Base-by-base conservation (phyloP, 2,113 vertebrate genomes). In the Uria aalge region DNA sequence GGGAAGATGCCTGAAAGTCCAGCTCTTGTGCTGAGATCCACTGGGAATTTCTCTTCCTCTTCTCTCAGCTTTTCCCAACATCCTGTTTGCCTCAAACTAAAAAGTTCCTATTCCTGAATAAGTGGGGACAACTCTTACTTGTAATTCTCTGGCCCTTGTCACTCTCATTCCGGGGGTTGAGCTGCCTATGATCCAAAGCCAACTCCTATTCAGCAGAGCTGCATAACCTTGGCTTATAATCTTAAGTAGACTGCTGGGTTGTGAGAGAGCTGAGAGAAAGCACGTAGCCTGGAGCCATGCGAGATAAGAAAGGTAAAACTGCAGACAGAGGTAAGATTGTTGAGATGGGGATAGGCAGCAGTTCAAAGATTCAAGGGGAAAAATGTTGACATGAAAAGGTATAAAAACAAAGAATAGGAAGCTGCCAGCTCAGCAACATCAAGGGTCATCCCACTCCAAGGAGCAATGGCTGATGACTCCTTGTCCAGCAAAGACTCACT, bases 261-360 rank as follows among this genome's bases (percentile, higher is more conserved):
- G 30, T 85, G 66, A 76, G 57, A 43, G 45, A 94, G 40, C 78
- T 83, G 82, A 93, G 60, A 48, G 59, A 73, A 74, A 81, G 79
- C 72, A 78, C 20, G 12, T 86, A 92, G 83, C 50, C 72, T 86
- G 63, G 22, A 84, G 82, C 17, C 47, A 36, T 26, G 15, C 0
- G 19, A 96, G 94, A 91, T 95, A 94, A 97, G 68, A 80, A 41
- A 47, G 27, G 30, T 73, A 73, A 81, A 96, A 66, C 34, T 69
- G 40, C 48, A 77, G 64, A 67, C 52, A 68, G 21, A 64, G 29
- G 40, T 64, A 34, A 81, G 86, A 66, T 50, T 77, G 29, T 27
- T 63, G 38, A 67, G 29, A 13, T 47, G 12, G 10, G 9, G 50
- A 52, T 55, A 74, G 50, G 80, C 50, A 71, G 64, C 55, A 74